Evolutionary conservation across 2,113 vertebrate species (phyloP), one percentile per base, ranked within the genome.

Genomic region (Ceratotherium simum): DNA sequence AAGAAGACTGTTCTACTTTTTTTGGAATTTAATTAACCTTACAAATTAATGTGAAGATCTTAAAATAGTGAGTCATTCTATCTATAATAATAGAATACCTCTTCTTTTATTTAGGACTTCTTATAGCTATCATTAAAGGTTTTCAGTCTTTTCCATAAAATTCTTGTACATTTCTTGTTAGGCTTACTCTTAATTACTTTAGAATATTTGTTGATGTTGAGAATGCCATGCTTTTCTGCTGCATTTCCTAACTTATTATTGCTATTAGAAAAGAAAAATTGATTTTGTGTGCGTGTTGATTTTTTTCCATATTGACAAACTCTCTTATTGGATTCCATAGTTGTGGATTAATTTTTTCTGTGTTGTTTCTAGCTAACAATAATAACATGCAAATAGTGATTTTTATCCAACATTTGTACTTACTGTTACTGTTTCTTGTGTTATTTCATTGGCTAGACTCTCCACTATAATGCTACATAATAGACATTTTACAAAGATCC

Each of bases 401-500:
- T 69, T 80, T 84, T 48, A 3, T 64, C 25, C 48, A 81, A 48
- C 31, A 86, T 67, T 89, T 90, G 62, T 62, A 65, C 29, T 51
- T 0, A 81, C 2, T 70, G 11, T 23, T 42, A 80, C 14, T 64
- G 7, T 65, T 82, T 21, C 54, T 86, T 90, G 8, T 46, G 20
- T 76, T 92, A 95, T 33, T 42, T 48, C 72, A 69, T 86, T 90
- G 33, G 23, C 29, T 97, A 51, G 21, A 81, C n/a, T 82, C 17
- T 36, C 21, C 33, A 90, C 18, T 72, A 58, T 78, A 65, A 27
- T 73, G 13, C 42, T 76, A 16, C 72, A 75, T 48, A 65, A 65
- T 54, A 27, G 27, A 6, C 78, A 64, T 64, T 89, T 39, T 58
- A 27, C 51, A 90, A 64, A 56, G n/a, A 31, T 31, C 20, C 25